Percentiles rank a stretch among this genome's conserved stretches.
These are phyloP conservation scores for Diplogasteroides magnus DNA, from an alignment of 1,140 invertebrate genomes.

Conservation along the genomic window DNA sequence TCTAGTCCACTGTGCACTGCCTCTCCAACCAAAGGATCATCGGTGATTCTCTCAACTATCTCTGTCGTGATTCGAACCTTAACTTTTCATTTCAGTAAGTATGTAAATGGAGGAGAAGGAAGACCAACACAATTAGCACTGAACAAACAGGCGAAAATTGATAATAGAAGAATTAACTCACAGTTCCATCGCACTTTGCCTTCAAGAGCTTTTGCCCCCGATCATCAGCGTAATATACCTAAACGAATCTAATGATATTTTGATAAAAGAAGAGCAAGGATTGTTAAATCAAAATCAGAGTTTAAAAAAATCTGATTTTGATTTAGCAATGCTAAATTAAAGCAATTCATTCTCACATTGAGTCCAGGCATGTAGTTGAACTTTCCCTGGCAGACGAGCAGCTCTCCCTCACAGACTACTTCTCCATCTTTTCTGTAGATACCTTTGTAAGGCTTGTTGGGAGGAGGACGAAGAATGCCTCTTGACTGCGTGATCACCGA, in stretches of 20 bases:
- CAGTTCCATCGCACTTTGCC: slow-evolving; percentile 35
- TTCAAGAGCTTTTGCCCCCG: slow-evolving; percentile 33
- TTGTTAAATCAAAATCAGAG: too few species aligned
- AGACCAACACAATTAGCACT: too few species aligned
- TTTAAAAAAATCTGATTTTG: too few species aligned
- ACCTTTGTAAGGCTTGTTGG: neutral
- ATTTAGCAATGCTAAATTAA: too few species aligned
- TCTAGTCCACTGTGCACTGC: neutral
- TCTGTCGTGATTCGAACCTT: slow-evolving; percentile 28
- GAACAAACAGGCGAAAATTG: too few species aligned
- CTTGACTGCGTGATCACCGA: neutral
- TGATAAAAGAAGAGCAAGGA: too few species aligned
- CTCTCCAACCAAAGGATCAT: neutral
- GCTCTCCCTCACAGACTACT: slow-evolving; percentile 39
- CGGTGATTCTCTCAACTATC: slow-evolving; percentile 7
- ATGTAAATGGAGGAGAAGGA: too few species aligned
- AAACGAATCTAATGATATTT: too few species aligned
- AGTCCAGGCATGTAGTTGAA: slow-evolving; percentile 53
- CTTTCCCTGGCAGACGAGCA: slow-evolving; percentile 41
- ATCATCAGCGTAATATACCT: slow-evolving; percentile 38
- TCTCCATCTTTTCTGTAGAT: slow-evolving; percentile 44
- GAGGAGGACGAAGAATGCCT: neutral
- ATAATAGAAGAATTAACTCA: too few species aligned
- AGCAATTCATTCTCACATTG: slow-evolving; percentile 38
- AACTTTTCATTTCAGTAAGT: too few species aligned